These are phyloP conservation scores for Lucinisca nassula DNA, from an alignment of 2,888 invertebrate species.

Conservation along the genomic window DNA sequence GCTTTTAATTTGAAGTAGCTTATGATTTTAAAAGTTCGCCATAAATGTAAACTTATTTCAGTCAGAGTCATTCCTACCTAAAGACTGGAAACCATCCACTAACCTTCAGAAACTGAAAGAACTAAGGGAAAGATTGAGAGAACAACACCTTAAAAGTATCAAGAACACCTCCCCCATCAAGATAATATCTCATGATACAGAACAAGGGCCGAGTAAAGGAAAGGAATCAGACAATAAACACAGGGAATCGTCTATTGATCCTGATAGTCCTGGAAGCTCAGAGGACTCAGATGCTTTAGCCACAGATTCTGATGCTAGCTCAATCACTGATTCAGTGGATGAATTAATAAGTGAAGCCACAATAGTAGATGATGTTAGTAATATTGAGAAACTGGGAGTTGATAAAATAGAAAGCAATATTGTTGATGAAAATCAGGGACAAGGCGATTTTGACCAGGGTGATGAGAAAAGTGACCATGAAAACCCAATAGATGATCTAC, in stretches of 20 bases:
- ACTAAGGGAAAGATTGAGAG: neutral
- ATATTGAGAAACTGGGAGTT: neutral
- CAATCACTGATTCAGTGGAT: neutral
- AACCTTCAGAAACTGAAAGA: neutral
- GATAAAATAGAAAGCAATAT: neutral
- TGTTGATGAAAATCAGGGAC: neutral
- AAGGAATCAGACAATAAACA: neutral
- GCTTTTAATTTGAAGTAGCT: no score
- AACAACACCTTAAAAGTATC: neutral
- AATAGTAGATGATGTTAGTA: neutral
- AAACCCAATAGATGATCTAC: no score
- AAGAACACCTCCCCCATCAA: neutral
- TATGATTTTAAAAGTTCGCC: no score
- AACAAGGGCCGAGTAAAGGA: neutral
- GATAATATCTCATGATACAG: neutral
- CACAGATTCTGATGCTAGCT: neutral
- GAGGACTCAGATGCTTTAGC: neutral
- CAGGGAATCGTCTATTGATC: neutral
- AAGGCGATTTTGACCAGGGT: no score
- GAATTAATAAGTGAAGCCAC: neutral
- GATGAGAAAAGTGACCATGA: no score
- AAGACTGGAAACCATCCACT: constrained; percentile 52
- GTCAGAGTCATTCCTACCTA: constrained; percentile 63
- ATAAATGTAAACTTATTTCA: no score
- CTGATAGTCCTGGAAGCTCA: neutral